phyloP scores from a whole-genome alignment of 2,113 vertebrate species.

The Dipodomys merriami region DNA sequence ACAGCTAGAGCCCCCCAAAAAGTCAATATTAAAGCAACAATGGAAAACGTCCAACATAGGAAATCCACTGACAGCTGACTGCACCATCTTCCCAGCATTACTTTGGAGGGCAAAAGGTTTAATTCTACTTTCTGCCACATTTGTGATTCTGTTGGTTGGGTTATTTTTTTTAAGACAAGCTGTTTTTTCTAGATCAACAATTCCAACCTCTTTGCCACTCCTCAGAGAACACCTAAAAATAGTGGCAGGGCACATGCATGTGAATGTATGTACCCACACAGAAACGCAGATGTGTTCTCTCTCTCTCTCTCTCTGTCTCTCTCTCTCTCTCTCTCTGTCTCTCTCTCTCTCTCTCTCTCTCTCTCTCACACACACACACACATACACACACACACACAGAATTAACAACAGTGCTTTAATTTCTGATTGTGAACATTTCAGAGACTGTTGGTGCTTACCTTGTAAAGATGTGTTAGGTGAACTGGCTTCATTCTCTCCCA shows the following conservation, averaged over 20 bases:
- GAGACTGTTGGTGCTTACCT: slow-evolving; percentile 85
- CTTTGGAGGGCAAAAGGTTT: rapidly evolving
- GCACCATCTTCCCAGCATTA: background rate
- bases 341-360: no score
- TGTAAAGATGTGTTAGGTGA: slow-evolving; percentile 77
- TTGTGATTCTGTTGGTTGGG: background rate
- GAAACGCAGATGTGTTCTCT: no score
- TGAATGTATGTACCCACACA: background rate
- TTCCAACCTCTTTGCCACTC: background rate
- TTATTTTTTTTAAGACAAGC: background rate
- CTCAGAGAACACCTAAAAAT: background rate
- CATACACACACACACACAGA: no score
- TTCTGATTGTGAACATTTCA: slow-evolving; percentile 11
- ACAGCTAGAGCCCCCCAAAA: slow-evolving; percentile 7
- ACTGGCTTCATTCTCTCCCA: slow-evolving; percentile 86
- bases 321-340: no score
- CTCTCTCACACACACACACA: background rate
- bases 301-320: no score
- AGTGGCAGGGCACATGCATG: background rate
- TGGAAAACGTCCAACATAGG: background rate
- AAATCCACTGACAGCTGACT: rapidly evolving
- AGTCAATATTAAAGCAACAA: background rate
- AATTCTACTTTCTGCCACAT: background rate
- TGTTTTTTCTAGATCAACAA: background rate
- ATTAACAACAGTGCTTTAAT: slow-evolving; percentile 8